These are phyloP conservation scores for Odontothrips loti DNA, from an alignment of 2,888 invertebrate genomes.

Conservation along the genomic window DNA sequence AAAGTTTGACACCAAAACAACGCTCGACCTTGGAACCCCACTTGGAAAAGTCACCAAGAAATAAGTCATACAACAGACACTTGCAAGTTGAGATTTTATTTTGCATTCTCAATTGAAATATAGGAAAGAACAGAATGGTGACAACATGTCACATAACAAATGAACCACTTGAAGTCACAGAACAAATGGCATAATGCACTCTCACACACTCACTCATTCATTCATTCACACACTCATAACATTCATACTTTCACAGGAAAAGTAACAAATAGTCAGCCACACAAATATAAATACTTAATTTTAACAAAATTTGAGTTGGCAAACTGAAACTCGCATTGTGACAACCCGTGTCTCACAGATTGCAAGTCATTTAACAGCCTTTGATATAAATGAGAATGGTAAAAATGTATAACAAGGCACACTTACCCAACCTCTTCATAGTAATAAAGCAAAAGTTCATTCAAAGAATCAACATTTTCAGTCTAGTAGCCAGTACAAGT, in stretches of 20 bases:
- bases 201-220: conserved; percentile 47
- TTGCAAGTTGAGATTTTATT: conserved; percentile 35
- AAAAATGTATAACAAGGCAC: conserved; percentile 25
- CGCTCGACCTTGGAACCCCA: conserved; percentile 51
- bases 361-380: conserved; percentile 8
- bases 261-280: conserved; percentile 24
- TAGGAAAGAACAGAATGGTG: conserved; percentile 35
- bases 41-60: conserved; percentile 51
- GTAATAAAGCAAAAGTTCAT: conserved; percentile 4
- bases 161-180: conserved; percentile 24
- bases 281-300: conserved; percentile 29
- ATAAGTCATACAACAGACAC: conserved; percentile 43
- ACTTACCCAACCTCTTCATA: conserved; percentile 13
- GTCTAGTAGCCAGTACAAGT: conserved; percentile 24
- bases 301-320: conserved; percentile 23
- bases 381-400: conserved; percentile 18
- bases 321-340: conserved; percentile 2
- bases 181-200: conserved; percentile 27
- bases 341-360: background rate
- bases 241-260: conserved; percentile 27
- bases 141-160: conserved; percentile 35
- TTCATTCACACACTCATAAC: conserved; percentile 40
- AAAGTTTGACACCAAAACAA: conserved; percentile 56
- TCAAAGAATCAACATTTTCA: conserved; percentile 11
- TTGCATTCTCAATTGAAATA: conserved; percentile 33